phyloP scores from a whole-genome alignment of 2,113 vertebrate species.

The Colinus virginianus region DNA sequence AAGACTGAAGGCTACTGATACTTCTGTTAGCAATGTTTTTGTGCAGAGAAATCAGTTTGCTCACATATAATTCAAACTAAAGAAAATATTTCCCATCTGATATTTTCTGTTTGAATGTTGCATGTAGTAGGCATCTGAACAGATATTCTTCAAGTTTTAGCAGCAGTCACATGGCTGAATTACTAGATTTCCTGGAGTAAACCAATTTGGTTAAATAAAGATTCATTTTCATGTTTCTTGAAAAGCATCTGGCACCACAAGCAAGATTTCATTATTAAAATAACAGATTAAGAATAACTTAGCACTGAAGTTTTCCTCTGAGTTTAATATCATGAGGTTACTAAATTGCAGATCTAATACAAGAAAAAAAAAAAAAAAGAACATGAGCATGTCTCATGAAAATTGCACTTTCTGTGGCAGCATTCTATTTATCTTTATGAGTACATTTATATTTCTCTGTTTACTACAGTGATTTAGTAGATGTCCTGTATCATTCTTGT shows the following conservation, averaged over 20 bases:
- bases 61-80: not conserved
- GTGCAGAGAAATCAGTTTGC: not conserved
- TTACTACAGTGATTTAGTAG: not conserved
- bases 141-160: not conserved
- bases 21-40: not conserved
- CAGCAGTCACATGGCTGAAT: not conserved
- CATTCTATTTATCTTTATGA: not conserved
- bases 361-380: not conserved
- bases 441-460: not conserved
- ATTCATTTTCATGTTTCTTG: not conserved
- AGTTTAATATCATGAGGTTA: not conserved
- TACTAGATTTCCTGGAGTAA: not conserved
- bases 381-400: not conserved
- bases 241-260: not conserved
- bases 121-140: not conserved
- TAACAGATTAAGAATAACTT: not conserved
- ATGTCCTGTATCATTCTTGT: not conserved
- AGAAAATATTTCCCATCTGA: not conserved
- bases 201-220: not conserved
- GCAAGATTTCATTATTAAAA: not conserved
- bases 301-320: not conserved
- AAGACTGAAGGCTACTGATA: not conserved
- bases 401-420: not conserved
- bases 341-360: not conserved
- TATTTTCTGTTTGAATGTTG: not conserved